These are phyloP conservation scores for Hypothenemus hampei DNA, from an alignment of 1,140 invertebrate genomes.

Conservation along the genomic window DNA sequence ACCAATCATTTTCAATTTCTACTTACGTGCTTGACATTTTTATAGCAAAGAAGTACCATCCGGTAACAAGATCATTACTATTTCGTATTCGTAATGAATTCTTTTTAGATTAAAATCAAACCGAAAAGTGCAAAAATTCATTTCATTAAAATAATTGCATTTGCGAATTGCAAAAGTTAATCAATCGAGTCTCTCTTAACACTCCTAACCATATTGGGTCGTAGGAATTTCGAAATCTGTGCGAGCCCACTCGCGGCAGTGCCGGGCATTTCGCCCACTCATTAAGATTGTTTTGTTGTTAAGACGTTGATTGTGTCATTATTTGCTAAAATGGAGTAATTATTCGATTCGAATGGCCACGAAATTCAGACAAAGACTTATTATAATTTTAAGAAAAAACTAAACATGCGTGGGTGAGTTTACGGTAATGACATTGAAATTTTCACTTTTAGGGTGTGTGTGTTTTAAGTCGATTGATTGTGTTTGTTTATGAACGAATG, in stretches of 20 bases:
- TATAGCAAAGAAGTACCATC: too few relatives aligned
- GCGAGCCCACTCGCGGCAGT: slow-evolving; percentile 18
- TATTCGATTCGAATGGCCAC: neutral
- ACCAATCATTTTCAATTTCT: neutral
- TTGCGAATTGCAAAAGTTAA: neutral
- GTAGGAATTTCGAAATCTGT: slow-evolving; percentile 12
- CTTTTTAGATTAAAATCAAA: neutral
- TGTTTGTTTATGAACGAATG: too few relatives aligned
- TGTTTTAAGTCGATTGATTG: too few relatives aligned
- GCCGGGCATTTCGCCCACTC: slow-evolving; percentile 7
- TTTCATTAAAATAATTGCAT: too few relatives aligned
- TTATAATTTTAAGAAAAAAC: neutral
- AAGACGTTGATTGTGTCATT: slow-evolving; percentile 15
- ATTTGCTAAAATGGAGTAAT: neutral
- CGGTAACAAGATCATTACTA: neutral
- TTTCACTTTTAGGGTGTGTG: neutral
- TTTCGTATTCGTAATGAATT: neutral
- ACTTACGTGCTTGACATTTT: neutral
- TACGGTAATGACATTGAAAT: slow-evolving; percentile 5
- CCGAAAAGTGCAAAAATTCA: neutral
- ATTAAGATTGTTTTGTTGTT: slow-evolving; percentile 1
- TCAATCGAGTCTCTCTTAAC: neutral
- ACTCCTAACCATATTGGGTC: slow-evolving; percentile 10
- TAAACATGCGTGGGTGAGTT: neutral
- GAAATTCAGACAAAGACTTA: slow-evolving; percentile 1